Evolutionary conservation across 1,140 invertebrate genomes (phyloP).

Genomic region (Zaprionus lachaisei): DNA sequence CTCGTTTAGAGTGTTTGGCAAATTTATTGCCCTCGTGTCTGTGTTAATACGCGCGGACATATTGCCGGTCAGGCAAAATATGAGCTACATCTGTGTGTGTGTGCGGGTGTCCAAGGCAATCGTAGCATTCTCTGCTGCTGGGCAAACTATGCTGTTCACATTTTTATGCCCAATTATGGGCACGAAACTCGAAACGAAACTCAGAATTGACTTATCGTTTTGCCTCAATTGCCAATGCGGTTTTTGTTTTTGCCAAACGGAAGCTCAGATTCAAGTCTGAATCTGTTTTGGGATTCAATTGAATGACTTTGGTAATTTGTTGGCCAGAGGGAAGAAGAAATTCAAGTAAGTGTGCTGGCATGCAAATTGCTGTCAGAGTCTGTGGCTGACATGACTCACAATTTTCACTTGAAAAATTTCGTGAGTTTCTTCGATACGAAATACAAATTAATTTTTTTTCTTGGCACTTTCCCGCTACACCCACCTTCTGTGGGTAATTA

Average conservation of each 20-base stretch:
- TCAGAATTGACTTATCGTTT: not conserved
- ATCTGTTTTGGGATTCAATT: not conserved
- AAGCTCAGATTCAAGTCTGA: not conserved
- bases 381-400: not conserved
- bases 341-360: not conserved
- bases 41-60: slow-evolving; percentile 54
- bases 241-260: not conserved
- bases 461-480: not conserved
- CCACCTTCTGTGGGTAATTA: not conserved
- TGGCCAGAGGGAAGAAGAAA: not conserved
- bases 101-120: slow-evolving; percentile 10
- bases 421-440: not conserved
- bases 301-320: not conserved
- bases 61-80: slow-evolving; percentile 43
- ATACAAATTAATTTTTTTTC: slow-evolving; percentile 3
- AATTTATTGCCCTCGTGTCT: slow-evolving; percentile 58
- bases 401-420: slow-evolving; percentile 3
- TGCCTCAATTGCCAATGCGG: not conserved
- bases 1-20: slow-evolving; percentile 53
- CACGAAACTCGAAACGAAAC: not conserved
- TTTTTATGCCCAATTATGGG: slow-evolving; percentile 17
- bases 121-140: not conserved
- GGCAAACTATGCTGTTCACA: not conserved
- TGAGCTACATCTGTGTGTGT: slow-evolving; percentile 38
- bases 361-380: not conserved